Evolutionary conservation across 2,113 vertebrate genomes (phyloP).

Genomic region (Zosterops pallidus): DNA sequence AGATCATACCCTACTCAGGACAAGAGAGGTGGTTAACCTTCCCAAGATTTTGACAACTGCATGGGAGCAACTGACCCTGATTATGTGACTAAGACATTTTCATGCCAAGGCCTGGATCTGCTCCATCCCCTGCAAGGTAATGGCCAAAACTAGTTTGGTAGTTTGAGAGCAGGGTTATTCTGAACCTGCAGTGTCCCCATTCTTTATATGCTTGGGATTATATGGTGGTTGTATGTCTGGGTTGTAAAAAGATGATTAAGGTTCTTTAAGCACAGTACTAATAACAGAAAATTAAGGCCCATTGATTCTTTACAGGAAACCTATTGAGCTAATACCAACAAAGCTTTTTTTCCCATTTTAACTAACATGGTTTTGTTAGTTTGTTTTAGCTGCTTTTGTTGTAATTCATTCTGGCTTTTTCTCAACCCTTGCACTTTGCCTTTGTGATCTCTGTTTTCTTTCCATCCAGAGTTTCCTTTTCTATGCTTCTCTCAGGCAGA

Average conservation of each 20-base stretch:
- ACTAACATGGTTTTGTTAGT: background rate
- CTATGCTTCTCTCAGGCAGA: background rate
- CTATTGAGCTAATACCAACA: constrained; percentile 12
- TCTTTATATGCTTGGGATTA: background rate
- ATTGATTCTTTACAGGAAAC: background rate
- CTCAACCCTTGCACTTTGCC: background rate
- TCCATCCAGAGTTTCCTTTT: constrained; percentile 33
- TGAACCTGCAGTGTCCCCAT: background rate
- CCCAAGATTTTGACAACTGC: background rate
- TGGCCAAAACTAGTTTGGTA: background rate
- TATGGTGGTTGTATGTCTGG: background rate
- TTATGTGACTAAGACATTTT: background rate
- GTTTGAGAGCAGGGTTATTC: background rate
- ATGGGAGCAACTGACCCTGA: background rate
- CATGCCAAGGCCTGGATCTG: background rate
- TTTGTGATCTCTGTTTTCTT: constrained; percentile 31
- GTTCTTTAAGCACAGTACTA: background rate
- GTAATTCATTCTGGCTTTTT: constrained; percentile 6
- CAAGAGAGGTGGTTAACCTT: background rate
- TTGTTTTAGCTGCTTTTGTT: constrained; percentile 18
- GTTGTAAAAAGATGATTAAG: background rate
- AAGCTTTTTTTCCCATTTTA: background rate
- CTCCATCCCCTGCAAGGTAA: background rate
- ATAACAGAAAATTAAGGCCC: background rate
- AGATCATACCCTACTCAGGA: background rate